Evolutionary conservation across 2,888 invertebrate species (phyloP), one percentile per base, ranked within the genome.

Genomic region (Megaustenia siamemsis): DNA sequence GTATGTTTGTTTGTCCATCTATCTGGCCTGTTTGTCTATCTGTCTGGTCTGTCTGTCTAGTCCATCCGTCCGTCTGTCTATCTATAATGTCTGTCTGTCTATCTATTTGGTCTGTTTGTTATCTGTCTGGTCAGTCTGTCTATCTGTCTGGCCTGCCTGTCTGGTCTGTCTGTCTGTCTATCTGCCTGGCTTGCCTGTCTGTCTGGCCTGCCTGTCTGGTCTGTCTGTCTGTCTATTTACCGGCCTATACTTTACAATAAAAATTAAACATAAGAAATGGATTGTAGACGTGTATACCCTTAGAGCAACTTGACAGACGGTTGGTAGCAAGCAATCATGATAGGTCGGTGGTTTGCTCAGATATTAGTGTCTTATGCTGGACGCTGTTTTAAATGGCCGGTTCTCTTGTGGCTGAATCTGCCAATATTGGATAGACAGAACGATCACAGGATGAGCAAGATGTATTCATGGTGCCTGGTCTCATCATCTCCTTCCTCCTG

Each of bases 61-160:
- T 77, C 66, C 49, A 24, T 45, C 12, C 43, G 18, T 45, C 69
- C 69, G 10, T 80, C 69, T 68, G 2, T 69, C 81, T 69, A n/a
- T 81, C 68, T 66, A n/a, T 82, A 40, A n/a, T 82, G n/a, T 71
- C 73, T 82, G 35, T 60, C 73, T 73, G 45, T 73, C 82, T 83
- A 56, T 78, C 71, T 69, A 68, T 69, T 71, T 78, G 49, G 53
- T 71, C 56, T 32, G 68, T 71, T 78, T 45, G 68, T 60, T 78
- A 53, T 77, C 69, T 78, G 53, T 77, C 69, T 66, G 60, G n/a
- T n/a, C n/a, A n/a, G n/a, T n/a, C n/a, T n/a, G n/a, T n/a, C 69
- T 81, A n/a, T n/a, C n/a, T n/a, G n/a, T n/a, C n/a, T n/a, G 45
- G 60, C 45, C 83, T 68, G 24, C 49, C 78, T 69, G 45, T 49